Base-by-base conservation (phyloP, 2,888 invertebrate species). In the Hylaea fasciaria region DNA sequence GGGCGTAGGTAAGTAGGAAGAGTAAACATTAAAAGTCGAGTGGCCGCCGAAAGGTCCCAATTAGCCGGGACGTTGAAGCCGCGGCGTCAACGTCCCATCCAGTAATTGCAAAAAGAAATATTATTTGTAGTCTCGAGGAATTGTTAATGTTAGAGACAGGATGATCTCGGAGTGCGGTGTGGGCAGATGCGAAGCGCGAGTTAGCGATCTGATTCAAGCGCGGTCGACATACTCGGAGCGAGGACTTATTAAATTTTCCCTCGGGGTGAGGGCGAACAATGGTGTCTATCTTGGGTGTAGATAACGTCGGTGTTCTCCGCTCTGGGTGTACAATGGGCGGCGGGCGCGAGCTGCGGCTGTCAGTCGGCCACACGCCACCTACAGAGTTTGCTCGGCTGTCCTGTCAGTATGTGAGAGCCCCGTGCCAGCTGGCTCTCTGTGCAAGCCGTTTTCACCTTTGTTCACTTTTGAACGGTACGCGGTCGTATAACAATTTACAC, bases 31-130 rank as follows among this genome's bases (percentile, higher is more conserved):
- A 87, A 85, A 87, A 88, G 81, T 88, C 81, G 77, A 89, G 87
- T 83, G 79, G 80, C 80, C 79, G 71, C 77, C 84, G 82, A 90
- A 90, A 89, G 86, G 87, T 84, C 81, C 87, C 86, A 91, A 91
- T 91, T 89, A 91, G 87, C 87, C 71, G 73, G 82, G 86, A 88
- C 86, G 89, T 88, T 85, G 85, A 85, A 80, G 22, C 22, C 22
- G 22, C 22, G 3, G 83, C 83, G n/a, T n/a, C n/a, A n/a, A n/a
- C 76, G 73, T 76, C 74, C 78, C 74, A 73, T 76, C 70, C 76
- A 78, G 82, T 86, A 85, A 88, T 89, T 88, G 83, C 83, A 77
- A 83, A 88, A 88, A 86, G 82, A 89, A 89, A 87, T 86, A 86
- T 83, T 82, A 83, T 86, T 78, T 83, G 80, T 82, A 76, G 77